phyloP scores from a whole-genome alignment of 1,140 invertebrate species.

The Cotesia chilonis region DNA sequence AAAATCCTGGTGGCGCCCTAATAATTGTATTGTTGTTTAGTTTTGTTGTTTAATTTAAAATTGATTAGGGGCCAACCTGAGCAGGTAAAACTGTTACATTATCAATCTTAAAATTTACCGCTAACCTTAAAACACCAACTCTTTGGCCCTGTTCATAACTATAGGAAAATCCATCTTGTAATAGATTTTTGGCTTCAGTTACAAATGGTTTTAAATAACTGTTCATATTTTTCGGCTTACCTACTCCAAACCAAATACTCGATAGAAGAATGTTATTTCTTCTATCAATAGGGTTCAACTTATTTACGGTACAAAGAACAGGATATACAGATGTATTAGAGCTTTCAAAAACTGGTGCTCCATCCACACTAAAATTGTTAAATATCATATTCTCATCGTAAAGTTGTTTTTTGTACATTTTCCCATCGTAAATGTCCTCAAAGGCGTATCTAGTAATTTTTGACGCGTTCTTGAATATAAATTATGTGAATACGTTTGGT shows the following conservation, averaged over 20 bases:
- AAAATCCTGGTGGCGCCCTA: too few species aligned
- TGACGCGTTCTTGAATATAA: constrained; percentile 1
- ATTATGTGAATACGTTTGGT: neutral
- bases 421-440: constrained; percentile 31
- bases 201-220: constrained; percentile 29
- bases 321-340: constrained; percentile 37
- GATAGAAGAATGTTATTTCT: constrained; percentile 14
- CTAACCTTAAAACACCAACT: too few species aligned
- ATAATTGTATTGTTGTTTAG: too few species aligned
- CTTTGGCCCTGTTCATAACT: too few species aligned
- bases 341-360: constrained; percentile 35
- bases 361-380: constrained; percentile 33
- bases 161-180: constrained; percentile 16
- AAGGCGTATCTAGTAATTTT: constrained; percentile 6
- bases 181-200: constrained; percentile 15
- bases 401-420: constrained; percentile 18
- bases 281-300: constrained; percentile 28
- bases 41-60: too few species aligned
- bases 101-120: too few species aligned
- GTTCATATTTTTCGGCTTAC: constrained; percentile 23
- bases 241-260: constrained; percentile 9
- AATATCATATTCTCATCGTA: neutral
- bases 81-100: too few species aligned
- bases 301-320: constrained; percentile 36
- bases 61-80: too few species aligned